These are phyloP conservation scores for Griposia aprilina DNA, from an alignment of 2,888 invertebrate species.

Conservation along the genomic window DNA sequence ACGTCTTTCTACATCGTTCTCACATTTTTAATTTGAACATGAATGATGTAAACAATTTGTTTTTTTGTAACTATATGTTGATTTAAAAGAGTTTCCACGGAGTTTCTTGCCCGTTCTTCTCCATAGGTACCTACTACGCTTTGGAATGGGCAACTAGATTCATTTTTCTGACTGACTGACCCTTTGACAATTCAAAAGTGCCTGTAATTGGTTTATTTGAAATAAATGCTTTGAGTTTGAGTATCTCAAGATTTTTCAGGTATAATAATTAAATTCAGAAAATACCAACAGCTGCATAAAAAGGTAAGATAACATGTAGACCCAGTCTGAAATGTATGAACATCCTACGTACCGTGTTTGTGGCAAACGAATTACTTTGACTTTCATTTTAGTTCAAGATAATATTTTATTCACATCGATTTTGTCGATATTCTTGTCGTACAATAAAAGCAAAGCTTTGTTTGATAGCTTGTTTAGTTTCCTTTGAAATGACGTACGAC, in stretches of 20 bases:
- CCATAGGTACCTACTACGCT: no score
- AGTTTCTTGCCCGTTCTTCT: no score
- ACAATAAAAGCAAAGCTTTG: constrained; percentile 35
- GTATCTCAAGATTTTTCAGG: neutral
- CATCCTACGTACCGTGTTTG: neutral
- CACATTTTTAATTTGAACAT: no score
- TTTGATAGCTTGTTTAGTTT: constrained; percentile 41
- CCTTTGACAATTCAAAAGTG: no score
- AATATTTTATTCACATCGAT: constrained; percentile 15
- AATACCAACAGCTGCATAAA: neutral
- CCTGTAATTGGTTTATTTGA: no score
- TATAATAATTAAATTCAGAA: neutral
- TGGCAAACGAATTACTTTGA: neutral
- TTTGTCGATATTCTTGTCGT: constrained; percentile 16
- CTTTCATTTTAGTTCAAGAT: neutral
- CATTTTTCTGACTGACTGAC: no score
- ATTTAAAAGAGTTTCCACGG: no score
- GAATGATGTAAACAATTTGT: no score
- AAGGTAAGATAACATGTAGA: neutral
- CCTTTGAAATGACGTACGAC: constrained; percentile 45
- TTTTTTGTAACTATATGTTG: no score
- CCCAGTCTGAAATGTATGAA: neutral
- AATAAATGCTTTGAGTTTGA: no score
- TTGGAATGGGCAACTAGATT: no score
- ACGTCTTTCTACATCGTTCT: no score